These are phyloP conservation scores for Phyllopteryx taeniolatus DNA, from an alignment of 2,113 vertebrate genomes.

Conservation along the genomic window DNA sequence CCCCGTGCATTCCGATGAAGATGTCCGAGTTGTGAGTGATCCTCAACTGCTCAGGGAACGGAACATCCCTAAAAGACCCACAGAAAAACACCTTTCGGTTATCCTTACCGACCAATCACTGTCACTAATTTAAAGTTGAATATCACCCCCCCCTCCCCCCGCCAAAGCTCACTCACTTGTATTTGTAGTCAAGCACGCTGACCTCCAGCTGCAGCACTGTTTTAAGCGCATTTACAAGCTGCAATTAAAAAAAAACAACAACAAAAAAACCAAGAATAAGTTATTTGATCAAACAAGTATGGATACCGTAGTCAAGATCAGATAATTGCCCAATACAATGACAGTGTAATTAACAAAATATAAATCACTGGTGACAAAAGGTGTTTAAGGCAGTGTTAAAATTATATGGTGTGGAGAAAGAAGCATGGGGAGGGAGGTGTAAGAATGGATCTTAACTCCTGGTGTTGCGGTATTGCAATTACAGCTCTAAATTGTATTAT, in stretches of 20 bases:
- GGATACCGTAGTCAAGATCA: slow-evolving; percentile 48
- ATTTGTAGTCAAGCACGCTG: slow-evolving; percentile 93
- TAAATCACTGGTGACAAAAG: too few species aligned
- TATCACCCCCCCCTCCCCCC: neutral
- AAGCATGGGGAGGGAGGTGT: too few species aligned
- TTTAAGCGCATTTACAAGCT: slow-evolving; percentile 92
- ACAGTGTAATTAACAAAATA: too few species aligned
- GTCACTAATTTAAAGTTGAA: neutral
- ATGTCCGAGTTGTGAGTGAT: slow-evolving; percentile 95
- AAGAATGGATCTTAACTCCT: too few species aligned
- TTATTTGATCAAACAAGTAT: slow-evolving; percentile 60
- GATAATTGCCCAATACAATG: slow-evolving; percentile 52
- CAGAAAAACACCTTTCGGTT: slow-evolving; percentile 27
- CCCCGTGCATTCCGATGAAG: slow-evolving; percentile 97
- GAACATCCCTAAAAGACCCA: slow-evolving; percentile 78
- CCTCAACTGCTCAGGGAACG: slow-evolving; percentile 86
- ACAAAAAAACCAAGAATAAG: slow-evolving; percentile 47
- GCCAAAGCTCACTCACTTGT: slow-evolving; percentile 79
- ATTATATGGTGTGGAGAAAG: too few species aligned
- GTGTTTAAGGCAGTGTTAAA: too few species aligned
- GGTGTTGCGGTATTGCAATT: too few species aligned
- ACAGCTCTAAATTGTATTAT: too few species aligned
- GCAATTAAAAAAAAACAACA: slow-evolving; percentile 16
- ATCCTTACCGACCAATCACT: slow-evolving; percentile 9
- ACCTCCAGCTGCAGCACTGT: slow-evolving; percentile 86